Evolutionary conservation across 1,140 invertebrate genomes (phyloP).

Genomic region (Paralvinella palmiformis): DNA sequence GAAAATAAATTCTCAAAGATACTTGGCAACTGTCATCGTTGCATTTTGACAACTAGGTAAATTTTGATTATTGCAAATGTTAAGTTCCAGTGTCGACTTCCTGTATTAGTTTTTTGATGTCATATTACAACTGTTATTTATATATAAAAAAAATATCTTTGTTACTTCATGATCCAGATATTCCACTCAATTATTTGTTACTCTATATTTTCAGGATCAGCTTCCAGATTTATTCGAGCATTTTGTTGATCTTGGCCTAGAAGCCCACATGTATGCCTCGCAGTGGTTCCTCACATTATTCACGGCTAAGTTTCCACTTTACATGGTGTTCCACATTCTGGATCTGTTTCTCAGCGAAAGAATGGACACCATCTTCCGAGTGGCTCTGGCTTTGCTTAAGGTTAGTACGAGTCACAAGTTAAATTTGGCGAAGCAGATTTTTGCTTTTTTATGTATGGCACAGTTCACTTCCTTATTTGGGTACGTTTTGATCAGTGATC

Average conservation of each 20-base stretch:
- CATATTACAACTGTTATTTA: too few species aligned
- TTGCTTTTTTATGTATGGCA: background rate
- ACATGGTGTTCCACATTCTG: constrained; percentile 94
- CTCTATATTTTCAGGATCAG: constrained; percentile 71
- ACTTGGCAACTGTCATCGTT: too few species aligned
- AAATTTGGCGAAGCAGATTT: too few species aligned
- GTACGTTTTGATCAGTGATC: too few species aligned
- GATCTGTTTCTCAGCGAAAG: constrained; percentile 77
- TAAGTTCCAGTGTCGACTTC: too few species aligned
- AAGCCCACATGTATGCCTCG: constrained; percentile 98
- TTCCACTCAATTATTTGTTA: constrained; percentile 11
- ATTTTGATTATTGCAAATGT: too few species aligned
- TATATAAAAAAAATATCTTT: too few species aligned
- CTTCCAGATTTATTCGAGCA: constrained; percentile 82
- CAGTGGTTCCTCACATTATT: constrained; percentile 99
- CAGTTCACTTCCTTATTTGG: background rate
- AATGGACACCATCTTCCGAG: constrained; percentile 85
- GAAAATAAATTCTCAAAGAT: too few species aligned
- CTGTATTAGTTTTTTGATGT: too few species aligned
- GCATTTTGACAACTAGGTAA: too few species aligned
- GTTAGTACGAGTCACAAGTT: too few species aligned
- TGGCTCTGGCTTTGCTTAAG: constrained; percentile 85
- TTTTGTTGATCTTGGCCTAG: constrained; percentile 84
- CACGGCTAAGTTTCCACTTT: constrained; percentile 95
- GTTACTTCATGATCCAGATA: too few species aligned